These are phyloP conservation scores for Phaethornis superciliosus DNA, from an alignment of 2,113 vertebrate species.

Conservation along the genomic window DNA sequence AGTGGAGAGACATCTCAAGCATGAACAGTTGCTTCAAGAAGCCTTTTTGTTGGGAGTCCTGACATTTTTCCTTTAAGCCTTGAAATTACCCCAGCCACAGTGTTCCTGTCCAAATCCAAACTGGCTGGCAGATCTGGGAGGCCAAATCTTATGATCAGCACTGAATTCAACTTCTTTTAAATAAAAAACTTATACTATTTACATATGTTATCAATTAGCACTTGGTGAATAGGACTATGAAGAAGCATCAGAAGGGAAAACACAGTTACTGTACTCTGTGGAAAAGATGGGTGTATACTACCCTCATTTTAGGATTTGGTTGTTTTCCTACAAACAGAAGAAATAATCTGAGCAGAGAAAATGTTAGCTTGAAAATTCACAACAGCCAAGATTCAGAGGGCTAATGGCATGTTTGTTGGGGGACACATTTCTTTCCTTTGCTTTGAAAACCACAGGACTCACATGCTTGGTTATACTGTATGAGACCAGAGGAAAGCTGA, in stretches of 20 bases:
- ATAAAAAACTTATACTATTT: neutral
- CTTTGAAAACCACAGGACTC: neutral
- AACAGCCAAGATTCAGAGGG: neutral
- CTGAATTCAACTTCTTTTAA: neutral
- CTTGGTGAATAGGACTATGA: neutral
- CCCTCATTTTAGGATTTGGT: neutral
- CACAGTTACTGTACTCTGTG: neutral
- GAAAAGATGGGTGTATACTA: neutral
- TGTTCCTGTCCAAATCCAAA: neutral
- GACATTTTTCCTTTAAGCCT: neutral
- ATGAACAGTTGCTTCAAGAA: neutral
- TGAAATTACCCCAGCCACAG: neutral
- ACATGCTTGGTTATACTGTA: neutral
- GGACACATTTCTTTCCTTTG: neutral
- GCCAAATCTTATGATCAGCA: neutral
- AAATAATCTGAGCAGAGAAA: neutral
- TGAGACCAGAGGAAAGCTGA: neutral
- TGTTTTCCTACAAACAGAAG: neutral
- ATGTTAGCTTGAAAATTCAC: neutral
- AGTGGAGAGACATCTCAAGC: neutral
- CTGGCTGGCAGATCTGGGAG: neutral
- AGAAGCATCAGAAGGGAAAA: neutral
- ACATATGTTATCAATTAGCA: neutral
- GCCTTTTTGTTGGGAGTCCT: neutral
- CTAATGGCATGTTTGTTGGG: neutral